phyloP scores from a whole-genome alignment of 2,113 vertebrate species.

The Tupaia chinensis region DNA sequence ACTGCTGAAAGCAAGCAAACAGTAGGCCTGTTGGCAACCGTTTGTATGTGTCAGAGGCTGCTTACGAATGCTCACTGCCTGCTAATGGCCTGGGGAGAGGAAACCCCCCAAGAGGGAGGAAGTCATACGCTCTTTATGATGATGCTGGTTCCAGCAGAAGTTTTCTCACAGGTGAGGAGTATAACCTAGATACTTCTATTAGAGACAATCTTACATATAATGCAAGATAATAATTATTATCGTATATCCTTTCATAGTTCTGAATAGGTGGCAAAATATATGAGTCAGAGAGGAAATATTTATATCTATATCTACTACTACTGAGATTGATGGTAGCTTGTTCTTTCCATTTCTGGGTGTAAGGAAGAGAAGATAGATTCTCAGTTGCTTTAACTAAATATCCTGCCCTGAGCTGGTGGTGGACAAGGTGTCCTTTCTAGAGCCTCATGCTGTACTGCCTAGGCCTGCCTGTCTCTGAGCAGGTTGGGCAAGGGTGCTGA shows the following conservation, averaged over 20 bases:
- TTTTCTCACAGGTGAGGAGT: slow-evolving; percentile 67
- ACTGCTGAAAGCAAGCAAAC: slow-evolving; percentile 90
- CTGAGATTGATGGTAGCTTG: not conserved
- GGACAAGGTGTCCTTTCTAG: not conserved
- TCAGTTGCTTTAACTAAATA: not conserved
- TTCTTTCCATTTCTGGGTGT: not conserved
- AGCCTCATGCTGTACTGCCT: not conserved
- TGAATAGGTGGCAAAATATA: slow-evolving; percentile 78
- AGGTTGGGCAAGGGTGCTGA: no score
- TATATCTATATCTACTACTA: not conserved
- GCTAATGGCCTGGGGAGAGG: slow-evolving; percentile 87
- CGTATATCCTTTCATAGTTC: slow-evolving; percentile 76
- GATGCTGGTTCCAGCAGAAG: slow-evolving; percentile 71
- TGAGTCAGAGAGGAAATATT: slow-evolving; percentile 54
- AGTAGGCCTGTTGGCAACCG: slow-evolving; percentile 86
- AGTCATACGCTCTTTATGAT: not conserved
- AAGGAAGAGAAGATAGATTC: not conserved
- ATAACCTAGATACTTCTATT: slow-evolving; percentile 68
- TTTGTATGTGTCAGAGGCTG: slow-evolving; percentile 90
- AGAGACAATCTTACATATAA: slow-evolving; percentile 83
- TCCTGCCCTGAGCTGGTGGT: no score
- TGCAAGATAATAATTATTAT: not conserved
- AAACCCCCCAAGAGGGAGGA: slow-evolving; percentile 56
- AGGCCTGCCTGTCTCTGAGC: not conserved
- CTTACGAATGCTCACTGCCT: slow-evolving; percentile 85